phyloP scores from a whole-genome alignment of 2,797 vertebrate species.

The Myotis vivesi region DNA sequence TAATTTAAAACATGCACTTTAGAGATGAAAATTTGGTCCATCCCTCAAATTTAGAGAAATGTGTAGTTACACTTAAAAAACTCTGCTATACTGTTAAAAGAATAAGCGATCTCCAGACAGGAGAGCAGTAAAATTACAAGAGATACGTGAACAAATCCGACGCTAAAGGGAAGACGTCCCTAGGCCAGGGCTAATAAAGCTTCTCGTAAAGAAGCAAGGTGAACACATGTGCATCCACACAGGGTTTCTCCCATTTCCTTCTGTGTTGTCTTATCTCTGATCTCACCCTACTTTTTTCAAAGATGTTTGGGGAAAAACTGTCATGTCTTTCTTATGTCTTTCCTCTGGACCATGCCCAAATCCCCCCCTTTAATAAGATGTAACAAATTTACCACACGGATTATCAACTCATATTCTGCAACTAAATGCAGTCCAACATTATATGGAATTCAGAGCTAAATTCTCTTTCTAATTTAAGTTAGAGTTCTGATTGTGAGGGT shows the following conservation, averaged over 20 bases:
- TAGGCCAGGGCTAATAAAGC: background rate
- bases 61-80: conserved; percentile 21
- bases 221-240: too few species aligned
- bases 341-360: background rate
- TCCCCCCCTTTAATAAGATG: background rate
- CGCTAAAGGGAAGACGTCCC: background rate
- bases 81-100: background rate
- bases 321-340: background rate
- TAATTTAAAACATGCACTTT: conserved; percentile 20
- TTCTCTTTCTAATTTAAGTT: conserved; percentile 40
- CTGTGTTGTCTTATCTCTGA: background rate
- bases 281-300: background rate
- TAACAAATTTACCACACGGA: background rate
- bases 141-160: background rate
- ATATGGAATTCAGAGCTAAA: background rate
- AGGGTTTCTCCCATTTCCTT: background rate
- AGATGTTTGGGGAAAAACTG: background rate
- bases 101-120: background rate
- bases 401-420: background rate
- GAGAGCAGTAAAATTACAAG: conserved; percentile 11
- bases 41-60: conserved; percentile 3
- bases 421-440: background rate
- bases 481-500: conserved; percentile 18
- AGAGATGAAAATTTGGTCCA: background rate
- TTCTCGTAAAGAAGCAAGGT: background rate